Base-by-base conservation (phyloP, 1,140 invertebrate genomes). In the Drosophila orena region DNA sequence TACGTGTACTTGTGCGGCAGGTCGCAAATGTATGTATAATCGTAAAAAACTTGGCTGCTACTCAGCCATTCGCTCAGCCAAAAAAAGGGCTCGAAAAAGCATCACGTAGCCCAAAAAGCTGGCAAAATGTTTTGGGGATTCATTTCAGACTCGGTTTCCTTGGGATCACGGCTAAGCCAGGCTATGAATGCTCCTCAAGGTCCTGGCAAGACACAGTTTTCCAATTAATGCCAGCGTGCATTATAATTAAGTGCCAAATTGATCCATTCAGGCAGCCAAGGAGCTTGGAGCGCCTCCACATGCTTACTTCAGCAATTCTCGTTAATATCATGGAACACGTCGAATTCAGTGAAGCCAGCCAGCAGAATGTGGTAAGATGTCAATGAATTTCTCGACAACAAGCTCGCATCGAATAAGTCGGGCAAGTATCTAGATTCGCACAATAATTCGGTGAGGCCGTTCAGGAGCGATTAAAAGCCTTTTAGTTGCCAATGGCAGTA, bases 381-480 rank as follows among this genome's bases (percentile, higher is more conserved):
- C 64, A 58, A 75, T 73, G 44, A 40, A 53, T 52, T 35, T 77
- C 50, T 52, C 52, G 46, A 65, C 37, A 64, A 38, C 62, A 8
- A 30, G 27, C 44, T 43, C 10, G 43, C 50, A 22, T 12, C 27
- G 44, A 38, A 55, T 44, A 30, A 34, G 11, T 37, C 22, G 24
- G 15, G 27, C 60, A 20, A 50, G 30, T 47, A 76, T 73, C 62
- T 46, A 55, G 57, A 77, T 68, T 76, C 64, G 69, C 62, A 79
- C 66, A 83, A 80, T 75, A 70, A 89, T 80, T 75, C 79, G 69
- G 62, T 50, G 22, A 83, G 64, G 44, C 37, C 57, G 60, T 81
- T 78, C 68, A 59, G 79, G 76, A 83, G 69, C 76, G 83, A 89
- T 88, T 89, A 88, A 88, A 80, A 83, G 77, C 57, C 79, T 88